Evolutionary conservation across 2,113 vertebrate genomes (phyloP).

Genomic region (Urocynchramus pylzowi): DNA sequence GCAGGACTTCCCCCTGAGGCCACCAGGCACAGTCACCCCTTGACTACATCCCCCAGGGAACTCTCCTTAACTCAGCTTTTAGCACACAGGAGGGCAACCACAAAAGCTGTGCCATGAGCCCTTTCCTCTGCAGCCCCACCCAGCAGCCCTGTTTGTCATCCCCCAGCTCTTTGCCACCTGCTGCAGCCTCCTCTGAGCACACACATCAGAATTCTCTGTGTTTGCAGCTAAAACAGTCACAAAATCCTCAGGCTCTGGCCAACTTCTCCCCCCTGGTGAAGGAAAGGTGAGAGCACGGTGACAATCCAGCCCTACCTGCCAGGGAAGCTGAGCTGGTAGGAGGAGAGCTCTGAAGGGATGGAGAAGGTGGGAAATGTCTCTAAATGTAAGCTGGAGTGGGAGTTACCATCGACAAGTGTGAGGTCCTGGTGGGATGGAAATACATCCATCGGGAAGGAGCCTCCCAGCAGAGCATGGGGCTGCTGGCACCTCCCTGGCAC

Average conservation of each 20-base stretch:
- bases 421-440: conserved; percentile 25
- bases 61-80: neutral
- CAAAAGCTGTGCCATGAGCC: neutral
- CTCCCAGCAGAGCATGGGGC: neutral
- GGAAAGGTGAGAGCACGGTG: neutral
- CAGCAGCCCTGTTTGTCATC: neutral
- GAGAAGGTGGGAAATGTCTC: conserved; percentile 10
- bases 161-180: neutral
- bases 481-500: neutral
- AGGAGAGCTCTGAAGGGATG: neutral
- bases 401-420: neutral
- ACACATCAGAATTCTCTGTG: fast-evolving
- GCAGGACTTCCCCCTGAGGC: neutral
- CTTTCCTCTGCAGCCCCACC: neutral
- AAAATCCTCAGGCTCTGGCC: neutral
- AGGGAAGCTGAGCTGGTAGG: neutral
- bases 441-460: neutral
- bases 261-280: neutral
- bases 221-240: fast-evolving
- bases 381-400: conserved; percentile 10
- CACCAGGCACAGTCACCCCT: neutral
- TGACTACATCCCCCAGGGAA: neutral
- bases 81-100: neutral
- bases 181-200: neutral
- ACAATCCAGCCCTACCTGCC: neutral